Base-by-base conservation (phyloP, 1,140 invertebrate genomes). In the Galleria mellonella region DNA sequence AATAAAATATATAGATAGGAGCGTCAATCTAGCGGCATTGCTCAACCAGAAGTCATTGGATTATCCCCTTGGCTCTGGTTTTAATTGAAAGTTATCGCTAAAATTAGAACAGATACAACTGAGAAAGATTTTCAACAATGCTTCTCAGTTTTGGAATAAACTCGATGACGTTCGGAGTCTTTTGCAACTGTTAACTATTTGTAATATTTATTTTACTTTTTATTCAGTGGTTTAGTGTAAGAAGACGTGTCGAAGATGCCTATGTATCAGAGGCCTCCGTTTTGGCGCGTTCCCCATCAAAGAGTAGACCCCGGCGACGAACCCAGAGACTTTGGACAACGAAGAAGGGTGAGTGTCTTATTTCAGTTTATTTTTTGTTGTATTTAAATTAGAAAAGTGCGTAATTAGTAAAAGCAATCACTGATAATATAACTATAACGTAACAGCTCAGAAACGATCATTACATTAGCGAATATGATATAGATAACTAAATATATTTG, bases 261-360 rank as follows among this genome's bases (percentile, higher is more conserved):
- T 94, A 13, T 89, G 77, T 90, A 88, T 65, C 86, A 88, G 64
- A 82, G 89, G 57, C 89, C 89, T 44, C 83, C 89, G 32, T 91
- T 91, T 72, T 91, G 89, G 89, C 86, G 87, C 47, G 73, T 88
- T 43, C 87, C 88, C 8, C 78, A 87, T 51, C 86, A 87, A 46
- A 66, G 78, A 6, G 68, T 52, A n/a, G 88, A 87, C 47, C 83
- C 83, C 40, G 78, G 74, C 27, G 69, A 71, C 43, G 77, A 77
- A 42, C 47, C 58, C 13, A 70, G 75, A 43, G 43, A 51, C 35
- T 71, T 62, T 44, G 62, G 63, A 11, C 61, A 60, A 40, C 54
- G 55, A 32, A 58, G 51, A 58, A 47, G 43, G 55, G 66, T 67
- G 47, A 50, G 47, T 51, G 2, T 23, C 6, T 23, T 23, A 6